Evolutionary conservation across 2,113 vertebrate genomes (phyloP).

Genomic region (Ranitomeya variabilis): DNA sequence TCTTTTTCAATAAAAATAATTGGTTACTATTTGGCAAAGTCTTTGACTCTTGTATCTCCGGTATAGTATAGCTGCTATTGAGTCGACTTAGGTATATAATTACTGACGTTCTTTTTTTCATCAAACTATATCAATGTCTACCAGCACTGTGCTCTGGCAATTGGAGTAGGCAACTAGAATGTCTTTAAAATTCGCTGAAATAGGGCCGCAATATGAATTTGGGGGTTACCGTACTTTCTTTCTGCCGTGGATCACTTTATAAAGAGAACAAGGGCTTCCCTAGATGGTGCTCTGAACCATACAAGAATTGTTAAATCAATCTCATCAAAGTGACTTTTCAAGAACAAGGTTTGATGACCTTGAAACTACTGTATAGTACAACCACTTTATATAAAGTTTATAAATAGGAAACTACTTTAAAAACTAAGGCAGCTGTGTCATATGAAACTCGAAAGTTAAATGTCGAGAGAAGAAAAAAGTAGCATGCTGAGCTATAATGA

Average conservation of each 20-base stretch:
- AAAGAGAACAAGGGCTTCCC: not conserved
- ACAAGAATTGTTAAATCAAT: not conserved
- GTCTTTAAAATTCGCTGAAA: not conserved
- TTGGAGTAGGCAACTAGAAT: not conserved
- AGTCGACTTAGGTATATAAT: no score
- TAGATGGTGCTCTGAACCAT: not conserved
- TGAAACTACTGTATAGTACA: not conserved
- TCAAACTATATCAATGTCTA: no score
- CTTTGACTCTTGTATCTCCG: no score
- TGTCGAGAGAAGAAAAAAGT: constrained; percentile 51
- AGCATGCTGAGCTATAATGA: constrained; percentile 55
- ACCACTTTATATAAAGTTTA: constrained; percentile 30
- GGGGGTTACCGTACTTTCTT: not conserved
- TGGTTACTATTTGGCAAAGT: no score
- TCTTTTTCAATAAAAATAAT: no score
- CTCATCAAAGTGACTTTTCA: constrained; percentile 26
- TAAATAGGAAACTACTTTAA: constrained; percentile 43
- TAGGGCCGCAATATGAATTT: not conserved
- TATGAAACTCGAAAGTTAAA: constrained; percentile 53
- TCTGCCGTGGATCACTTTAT: not conserved
- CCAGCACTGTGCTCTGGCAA: no score
- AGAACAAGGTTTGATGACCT: not conserved
- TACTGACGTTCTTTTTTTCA: no score
- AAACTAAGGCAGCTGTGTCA: constrained; percentile 51
- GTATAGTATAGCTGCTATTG: no score